A percentile compares a stretch with the other conserved stretches of the same genome.
Evolutionary conservation across 2,888 invertebrate species (phyloP).

Genomic region (Calameuta idolon): DNA sequence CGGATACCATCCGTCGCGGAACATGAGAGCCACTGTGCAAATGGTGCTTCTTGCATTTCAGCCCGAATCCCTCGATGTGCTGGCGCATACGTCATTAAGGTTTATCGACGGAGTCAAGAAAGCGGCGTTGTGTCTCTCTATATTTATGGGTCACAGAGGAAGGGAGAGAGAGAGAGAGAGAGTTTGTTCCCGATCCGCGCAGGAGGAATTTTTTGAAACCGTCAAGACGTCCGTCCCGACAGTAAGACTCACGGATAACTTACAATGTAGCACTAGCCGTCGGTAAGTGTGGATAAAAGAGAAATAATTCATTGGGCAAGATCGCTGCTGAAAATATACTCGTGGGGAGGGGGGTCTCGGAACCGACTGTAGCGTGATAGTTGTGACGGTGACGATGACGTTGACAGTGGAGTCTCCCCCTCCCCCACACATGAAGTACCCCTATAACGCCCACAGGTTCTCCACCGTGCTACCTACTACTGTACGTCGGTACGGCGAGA

Average conservation of each 20-base stretch:
- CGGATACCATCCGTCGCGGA: not conserved
- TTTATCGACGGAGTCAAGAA: not conserved
- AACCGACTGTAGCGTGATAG: not conserved
- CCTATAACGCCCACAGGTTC: not conserved
- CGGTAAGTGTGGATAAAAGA: not conserved
- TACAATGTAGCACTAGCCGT: not conserved
- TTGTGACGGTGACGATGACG: not conserved
- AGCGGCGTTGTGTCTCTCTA: not conserved
- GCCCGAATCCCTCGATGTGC: not conserved
- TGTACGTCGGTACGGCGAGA: constrained; percentile 7
- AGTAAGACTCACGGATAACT: not conserved
- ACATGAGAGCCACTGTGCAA: not conserved
- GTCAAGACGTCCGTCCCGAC: not conserved
- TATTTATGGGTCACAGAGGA: not conserved
- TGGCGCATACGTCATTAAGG: not conserved
- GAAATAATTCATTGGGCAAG: not conserved
- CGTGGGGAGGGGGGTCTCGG: not conserved
- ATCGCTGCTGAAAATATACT: not conserved
- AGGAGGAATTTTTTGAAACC: not conserved
- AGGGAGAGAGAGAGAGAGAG: too few species aligned
- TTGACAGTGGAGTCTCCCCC: not conserved
- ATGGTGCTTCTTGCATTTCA: not conserved
- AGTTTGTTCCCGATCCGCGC: not conserved
- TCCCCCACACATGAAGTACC: not conserved
- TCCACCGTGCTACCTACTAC: not conserved